Evolutionary conservation across 2,797 vertebrate genomes (phyloP), one percentile per base, ranked within the genome.

Genomic region (Aselliscus stoliczkanus): DNA sequence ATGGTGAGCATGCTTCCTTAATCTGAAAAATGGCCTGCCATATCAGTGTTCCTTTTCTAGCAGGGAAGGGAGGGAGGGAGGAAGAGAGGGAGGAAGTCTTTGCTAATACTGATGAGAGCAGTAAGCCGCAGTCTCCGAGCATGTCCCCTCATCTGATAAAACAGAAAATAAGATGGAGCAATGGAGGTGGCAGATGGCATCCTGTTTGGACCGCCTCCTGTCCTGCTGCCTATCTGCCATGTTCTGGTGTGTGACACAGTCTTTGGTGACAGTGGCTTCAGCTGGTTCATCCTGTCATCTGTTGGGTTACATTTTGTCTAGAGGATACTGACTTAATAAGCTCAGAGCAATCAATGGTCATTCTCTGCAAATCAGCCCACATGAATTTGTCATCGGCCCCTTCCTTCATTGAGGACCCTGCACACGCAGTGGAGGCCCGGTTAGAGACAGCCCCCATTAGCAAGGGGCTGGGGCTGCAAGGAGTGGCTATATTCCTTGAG

Each of bases 301-400:
- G 75, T 6, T 25, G 20, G 27, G 86, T 77, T 60, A 39, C 15
- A 13, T 81, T 91, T 96, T 75, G n/a, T 79, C 92, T 52, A 13
- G 44, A 20, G 20, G 37, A 83, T 69, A 42, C 65, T 92, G 64
- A 62, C 54, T 73, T 79, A 95, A 90, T 67, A 86, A 81, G 83
- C 76, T 92, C 39, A 9, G 29, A 54, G 92, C 94, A 12, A 86
- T 56, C 69, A 50, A 12, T 31, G 89, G 82, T 20, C 23, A 0
- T 54, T 94, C 80, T 92, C 60, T 83, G 85, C 50, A 90, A 50
- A 93, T 80, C 44, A 39, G 37, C 60, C 79, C 76, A 73, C 85
- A 62, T 76, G 96, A 94, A 2, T 70, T 80, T 85, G 77, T 94
- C 88, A n/a, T 94, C 84, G 93, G 84, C 17, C 1, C 85, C 18